Evolutionary conservation across 2,797 vertebrate species (phyloP).

Genomic region (Poecilia picta): DNA sequence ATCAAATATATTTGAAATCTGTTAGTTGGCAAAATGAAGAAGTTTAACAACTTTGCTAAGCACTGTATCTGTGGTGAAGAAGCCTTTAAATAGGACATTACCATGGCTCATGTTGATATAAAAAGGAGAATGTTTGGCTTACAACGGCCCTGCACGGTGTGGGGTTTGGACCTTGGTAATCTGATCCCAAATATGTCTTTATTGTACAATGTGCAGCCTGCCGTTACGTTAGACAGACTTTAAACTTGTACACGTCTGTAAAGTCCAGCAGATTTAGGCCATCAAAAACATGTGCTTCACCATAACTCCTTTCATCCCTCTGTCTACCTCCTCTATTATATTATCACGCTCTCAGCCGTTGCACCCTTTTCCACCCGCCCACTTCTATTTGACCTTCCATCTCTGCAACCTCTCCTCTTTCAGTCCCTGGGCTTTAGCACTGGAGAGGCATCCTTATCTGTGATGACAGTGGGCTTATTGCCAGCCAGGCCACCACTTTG

Average conservation of each 20-base stretch:
- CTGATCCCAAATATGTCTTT: not conserved
- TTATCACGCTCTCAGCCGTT: constrained; percentile 36
- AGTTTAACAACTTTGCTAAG: not conserved
- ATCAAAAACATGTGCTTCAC: constrained; percentile 20
- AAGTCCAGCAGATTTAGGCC: constrained; percentile 31
- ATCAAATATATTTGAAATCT: not conserved
- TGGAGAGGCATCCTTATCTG: constrained; percentile 67
- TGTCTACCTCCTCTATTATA: constrained; percentile 34
- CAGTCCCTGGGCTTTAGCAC: constrained; percentile 46
- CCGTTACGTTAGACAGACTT: constrained; percentile 60
- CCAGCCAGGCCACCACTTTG: constrained; percentile 59
- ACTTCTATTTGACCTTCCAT: constrained; percentile 55
- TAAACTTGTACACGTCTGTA: constrained; percentile 22
- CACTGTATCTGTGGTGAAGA: not conserved
- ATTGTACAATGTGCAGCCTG: constrained; percentile 38
- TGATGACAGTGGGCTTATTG: constrained; percentile 61
- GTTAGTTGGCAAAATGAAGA: not conserved
- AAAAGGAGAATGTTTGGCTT: not conserved
- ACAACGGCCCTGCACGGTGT: constrained; percentile 15
- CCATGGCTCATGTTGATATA: not conserved
- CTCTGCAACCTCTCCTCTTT: constrained; percentile 45
- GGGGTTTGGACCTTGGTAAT: constrained; percentile 59
- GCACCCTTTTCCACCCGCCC: constrained; percentile 38
- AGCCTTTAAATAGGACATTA: not conserved
- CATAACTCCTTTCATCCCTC: constrained; percentile 19